A percentile compares a stretch with the other conserved stretches of the same genome.
Evolutionary conservation across 1,140 invertebrate genomes (phyloP).

Genomic region (Coenobita brevimanus): DNA sequence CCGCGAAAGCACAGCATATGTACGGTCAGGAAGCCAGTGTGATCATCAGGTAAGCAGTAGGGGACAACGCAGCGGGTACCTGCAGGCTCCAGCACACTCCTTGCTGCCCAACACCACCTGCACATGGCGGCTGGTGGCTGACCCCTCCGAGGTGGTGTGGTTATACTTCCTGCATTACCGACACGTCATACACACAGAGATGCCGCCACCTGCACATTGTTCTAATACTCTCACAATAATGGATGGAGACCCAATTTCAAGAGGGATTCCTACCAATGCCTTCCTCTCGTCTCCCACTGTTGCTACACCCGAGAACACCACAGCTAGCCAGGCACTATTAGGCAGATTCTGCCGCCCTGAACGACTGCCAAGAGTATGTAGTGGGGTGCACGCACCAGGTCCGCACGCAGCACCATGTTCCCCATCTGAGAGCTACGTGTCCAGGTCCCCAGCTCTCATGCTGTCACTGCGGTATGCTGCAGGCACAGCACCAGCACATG

Average conservation of each 20-base stretch:
- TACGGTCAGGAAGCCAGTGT: conserved; percentile 41
- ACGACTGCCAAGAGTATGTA: conserved; percentile 64
- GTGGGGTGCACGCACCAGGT: conserved; percentile 75
- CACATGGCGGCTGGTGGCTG: conserved; percentile 64
- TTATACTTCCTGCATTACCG: conserved; percentile 70
- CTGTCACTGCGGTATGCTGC: conserved; percentile 84
- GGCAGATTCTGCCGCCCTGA: conserved; percentile 66
- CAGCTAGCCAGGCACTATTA: conserved; percentile 74
- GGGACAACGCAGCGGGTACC: conserved; percentile 67
- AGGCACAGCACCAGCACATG: conserved; percentile 85
- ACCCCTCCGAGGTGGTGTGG: conserved; percentile 68
- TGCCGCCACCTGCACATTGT: conserved; percentile 64
- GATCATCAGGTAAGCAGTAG: conserved; percentile 53
- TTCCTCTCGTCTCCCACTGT: neutral
- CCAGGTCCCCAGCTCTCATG: conserved; percentile 81
- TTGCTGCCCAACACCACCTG: conserved; percentile 69
- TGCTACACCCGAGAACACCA: neutral
- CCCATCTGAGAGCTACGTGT: conserved; percentile 85
- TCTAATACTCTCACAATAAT: conserved; percentile 67
- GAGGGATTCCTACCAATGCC: neutral
- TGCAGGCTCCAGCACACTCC: conserved; percentile 68
- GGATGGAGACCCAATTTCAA: conserved; percentile 45
- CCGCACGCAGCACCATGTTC: conserved; percentile 83
- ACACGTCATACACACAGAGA: conserved; percentile 64
- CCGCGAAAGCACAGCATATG: conserved; percentile 65